Base-by-base conservation (phyloP, 1,140 invertebrate species). In the Atta texana region DNA sequence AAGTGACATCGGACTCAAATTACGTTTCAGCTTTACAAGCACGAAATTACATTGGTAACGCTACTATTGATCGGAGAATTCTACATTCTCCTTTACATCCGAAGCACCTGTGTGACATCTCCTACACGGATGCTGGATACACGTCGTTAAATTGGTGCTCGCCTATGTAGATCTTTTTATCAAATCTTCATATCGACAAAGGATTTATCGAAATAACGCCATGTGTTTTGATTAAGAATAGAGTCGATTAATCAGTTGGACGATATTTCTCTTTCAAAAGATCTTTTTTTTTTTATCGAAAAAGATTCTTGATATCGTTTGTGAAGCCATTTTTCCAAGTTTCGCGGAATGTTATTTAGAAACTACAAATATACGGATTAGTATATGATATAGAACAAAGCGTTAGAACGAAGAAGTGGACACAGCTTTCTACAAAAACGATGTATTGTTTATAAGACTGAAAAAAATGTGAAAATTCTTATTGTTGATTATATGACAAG, bases 401-500 rank as follows among this genome's bases (percentile, higher is more conserved):
- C 21, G 63, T 90, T 80, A 24, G 49, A 72, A 57, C 18, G 51
- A 77, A 21, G 68, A 64, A 68, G 44, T 28, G 87, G 71, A 86
- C 75, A 91, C 80, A 91, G 77, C 72, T 91, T 91, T 91, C 75
- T 90, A 81, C 16, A 59, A 76, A 57, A 84, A 88, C 55, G 77
- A 90, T 80, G 86, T 90, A 87, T 90, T 88, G 89, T 89, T 91
- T 91, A 90, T 88, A 91, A 91, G 90, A 91, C 89, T 91, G 90
- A 91, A 86, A 81, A 71, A 89, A 89, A 71, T 75, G 53, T 85
- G 78, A 78, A 91, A 90, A 90, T 88, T 88, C 74, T 91, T 91
- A 87, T 75, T 55, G 78, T 80, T 87, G 85, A 90, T 78, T 85
- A 77, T 87, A 77, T 59, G 64, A 66, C 53, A 68, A 88, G 81